Base-by-base conservation (phyloP, 2,888 invertebrate species). In the Sesia bembeciformis region DNA sequence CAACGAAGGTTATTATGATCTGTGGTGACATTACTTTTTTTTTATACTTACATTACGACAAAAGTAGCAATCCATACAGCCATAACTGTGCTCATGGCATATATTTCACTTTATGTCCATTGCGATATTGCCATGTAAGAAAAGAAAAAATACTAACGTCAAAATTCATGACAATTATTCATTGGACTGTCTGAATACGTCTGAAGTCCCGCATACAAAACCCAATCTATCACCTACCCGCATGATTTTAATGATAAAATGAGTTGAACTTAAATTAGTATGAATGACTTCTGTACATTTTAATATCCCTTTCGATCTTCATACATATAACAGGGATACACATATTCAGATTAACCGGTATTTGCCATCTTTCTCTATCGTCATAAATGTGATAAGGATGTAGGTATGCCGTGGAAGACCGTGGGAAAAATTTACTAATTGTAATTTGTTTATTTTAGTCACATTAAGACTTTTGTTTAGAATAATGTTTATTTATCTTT, bases 181-280 rank as follows among this genome's bases (percentile, higher is more conserved):
- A 23, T 23, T 23, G 23, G 23, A 23, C 23, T 23, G 23, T 23
- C 23, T 23, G 23, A 23, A 23, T 23, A 23, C 2, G 23, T 23
- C 23, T 46, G n/a, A 46, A 46, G 23, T 8, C 46, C 46, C 46
- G 4, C 46, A 46, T 46, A 46, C 46, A 46, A 46, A n/a, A 46
- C 46, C 23, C n/a, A 46, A 8, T 46, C 46, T 23, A 46, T 8
- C 46, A 46, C 23, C 50, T 52, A 43, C 56, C 56, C 56, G 53
- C 56, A 56, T 56, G 67, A 66, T 67, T 53, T 58, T 63, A 58
- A 58, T 58, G 66, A 70, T 68, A 69, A 70, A 62, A 62, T 57
- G 61, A 66, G 66, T 67, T 66, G 60, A 65, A 67, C 64, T 66
- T 68, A 69, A 70, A 76, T 76, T 74, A 72, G 65, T 70, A 74